Base-by-base conservation (phyloP, 2,113 vertebrate species). In the Vidua macroura region DNA sequence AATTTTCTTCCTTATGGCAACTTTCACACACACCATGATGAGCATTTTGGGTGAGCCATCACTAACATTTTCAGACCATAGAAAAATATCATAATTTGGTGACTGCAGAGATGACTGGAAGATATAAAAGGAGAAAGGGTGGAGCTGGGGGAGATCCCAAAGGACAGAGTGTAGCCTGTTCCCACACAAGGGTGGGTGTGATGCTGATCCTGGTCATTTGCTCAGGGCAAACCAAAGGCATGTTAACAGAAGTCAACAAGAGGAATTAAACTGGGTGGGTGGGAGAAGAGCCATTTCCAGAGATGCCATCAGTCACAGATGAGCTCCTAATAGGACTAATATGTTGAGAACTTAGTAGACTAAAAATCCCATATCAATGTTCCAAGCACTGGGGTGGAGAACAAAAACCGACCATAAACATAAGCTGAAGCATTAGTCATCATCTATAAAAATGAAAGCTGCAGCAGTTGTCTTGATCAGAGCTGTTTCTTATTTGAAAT, bases 41-140 rank as follows among this genome's bases (percentile, higher is more conserved):
- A 89, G 43, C 35, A 66, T 83, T 95, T 85, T 30, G 51, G 55
- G 62, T 88, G 49, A 94, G 24, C 55, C 1, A 0, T 59, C 87
- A 44, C 63, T 77, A 44, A 48, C 60, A 44, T 86, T 93, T 72
- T 80, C 0, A 2, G n/a, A 55, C 21, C 55, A 80, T 74, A 92
- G 82, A 55, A 87, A 95, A 91, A 78, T 56, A 35, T 31, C 44
- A 4, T 86, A 24, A 20, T 78, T 92, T 86, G 62, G 49, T 43
- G 5, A 70, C 51, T 95, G 51, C 30, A 27, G 56, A 83, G 48
- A 86, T 60, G 87, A 59, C 75, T 90, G 51, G 21, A 37, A 23
- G 77, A 94, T 55, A 78, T 28, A 92, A 92, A 87, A 87, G 69
- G 60, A 89, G 75, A 90, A 88, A 74, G 82, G 68, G 43, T 92